A percentile compares a stretch with the other conserved stretches of the same genome.
These are phyloP conservation scores for Panthera leo DNA, from an alignment of 2,113 vertebrate genomes.

Conservation along the genomic window DNA sequence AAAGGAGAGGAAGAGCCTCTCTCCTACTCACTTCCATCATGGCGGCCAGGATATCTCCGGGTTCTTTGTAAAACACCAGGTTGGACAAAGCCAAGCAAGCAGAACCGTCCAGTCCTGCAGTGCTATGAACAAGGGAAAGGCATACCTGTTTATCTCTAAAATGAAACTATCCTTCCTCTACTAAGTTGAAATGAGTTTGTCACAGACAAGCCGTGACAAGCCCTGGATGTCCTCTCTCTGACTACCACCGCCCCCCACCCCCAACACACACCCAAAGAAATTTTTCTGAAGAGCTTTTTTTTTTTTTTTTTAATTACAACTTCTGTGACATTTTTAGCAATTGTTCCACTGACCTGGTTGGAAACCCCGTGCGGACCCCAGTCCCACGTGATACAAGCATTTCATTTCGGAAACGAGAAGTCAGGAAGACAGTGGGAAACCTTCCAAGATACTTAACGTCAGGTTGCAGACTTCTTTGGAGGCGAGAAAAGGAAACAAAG, in stretches of 20 bases:
- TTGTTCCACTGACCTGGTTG: slow-evolving; percentile 23
- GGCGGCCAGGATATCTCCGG: background rate
- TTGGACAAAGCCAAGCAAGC: background rate
- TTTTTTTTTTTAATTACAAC: slow-evolving; percentile 52
- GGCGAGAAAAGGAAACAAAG: background rate
- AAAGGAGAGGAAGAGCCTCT: background rate
- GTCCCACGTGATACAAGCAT: slow-evolving; percentile 11
- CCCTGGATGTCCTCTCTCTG: background rate
- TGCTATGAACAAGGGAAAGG: background rate
- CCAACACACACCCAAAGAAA: background rate
- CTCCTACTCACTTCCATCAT: background rate
- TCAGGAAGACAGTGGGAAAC: background rate
- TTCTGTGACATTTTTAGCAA: slow-evolving; percentile 44
- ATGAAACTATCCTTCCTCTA: background rate
- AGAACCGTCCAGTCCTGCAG: fast-evolving
- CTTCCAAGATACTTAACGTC: slow-evolving; percentile 57
- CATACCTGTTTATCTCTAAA: fast-evolving
- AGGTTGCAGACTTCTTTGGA: slow-evolving; percentile 34
- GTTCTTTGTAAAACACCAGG: background rate
- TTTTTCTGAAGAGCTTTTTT: background rate
- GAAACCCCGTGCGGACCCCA: slow-evolving; percentile 20
- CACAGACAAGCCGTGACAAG: background rate
- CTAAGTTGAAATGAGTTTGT: background rate
- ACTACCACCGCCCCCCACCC: background rate
- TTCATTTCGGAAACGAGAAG: slow-evolving; percentile 8